Percentiles rank a stretch among this genome's conserved stretches.
Evolutionary conservation across 2,797 vertebrate genomes (phyloP).

Genomic region (Glyptemys insculpta): DNA sequence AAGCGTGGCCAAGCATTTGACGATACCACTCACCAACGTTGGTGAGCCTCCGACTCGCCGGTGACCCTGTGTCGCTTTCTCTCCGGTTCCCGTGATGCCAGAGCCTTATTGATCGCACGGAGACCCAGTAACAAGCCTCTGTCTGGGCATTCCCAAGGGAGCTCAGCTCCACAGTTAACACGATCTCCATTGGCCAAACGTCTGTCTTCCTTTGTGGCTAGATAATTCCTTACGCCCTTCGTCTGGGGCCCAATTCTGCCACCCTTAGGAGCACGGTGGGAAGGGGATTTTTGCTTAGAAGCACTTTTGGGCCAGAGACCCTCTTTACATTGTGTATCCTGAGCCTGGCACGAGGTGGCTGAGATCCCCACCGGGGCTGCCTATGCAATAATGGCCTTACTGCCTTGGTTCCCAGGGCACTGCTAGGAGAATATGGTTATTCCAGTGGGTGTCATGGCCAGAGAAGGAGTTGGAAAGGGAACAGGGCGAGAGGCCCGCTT

Average conservation of each 20-base stretch:
- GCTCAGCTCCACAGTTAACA: background rate
- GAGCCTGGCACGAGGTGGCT: no score
- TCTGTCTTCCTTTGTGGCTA: no score
- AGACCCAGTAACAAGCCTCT: background rate
- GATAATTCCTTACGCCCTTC: no score
- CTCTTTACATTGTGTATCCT: no score
- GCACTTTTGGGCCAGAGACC: no score
- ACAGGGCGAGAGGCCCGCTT: background rate
- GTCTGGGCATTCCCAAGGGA: no score
- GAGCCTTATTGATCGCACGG: background rate
- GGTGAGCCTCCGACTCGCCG: background rate
- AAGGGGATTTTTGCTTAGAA: no score
- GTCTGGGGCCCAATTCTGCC: no score
- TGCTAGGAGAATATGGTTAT: no score
- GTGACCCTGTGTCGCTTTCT: background rate
- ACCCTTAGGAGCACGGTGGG: no score
- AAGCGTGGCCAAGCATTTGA: background rate
- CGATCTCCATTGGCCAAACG: background rate
- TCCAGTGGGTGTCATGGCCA: background rate
- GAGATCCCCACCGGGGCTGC: background rate
- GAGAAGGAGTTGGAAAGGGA: background rate
- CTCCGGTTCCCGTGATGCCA: background rate
- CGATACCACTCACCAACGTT: rapidly evolving
- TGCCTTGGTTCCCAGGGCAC: no score
- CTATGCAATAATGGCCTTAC: no score